Base-by-base conservation (phyloP, 1,140 invertebrate genomes). In the Geopemphigus sp. region DNA sequence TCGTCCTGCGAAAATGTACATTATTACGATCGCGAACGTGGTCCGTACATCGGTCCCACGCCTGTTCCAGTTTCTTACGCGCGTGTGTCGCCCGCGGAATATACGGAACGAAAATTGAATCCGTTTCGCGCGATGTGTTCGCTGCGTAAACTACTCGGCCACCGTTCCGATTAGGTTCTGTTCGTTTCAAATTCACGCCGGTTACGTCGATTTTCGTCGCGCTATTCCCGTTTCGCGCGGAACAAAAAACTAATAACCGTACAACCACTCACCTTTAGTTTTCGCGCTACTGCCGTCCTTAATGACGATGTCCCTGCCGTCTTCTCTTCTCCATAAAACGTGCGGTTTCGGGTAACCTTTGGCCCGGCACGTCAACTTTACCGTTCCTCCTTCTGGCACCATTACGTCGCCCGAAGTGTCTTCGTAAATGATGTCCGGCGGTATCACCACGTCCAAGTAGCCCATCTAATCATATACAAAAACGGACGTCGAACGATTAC, bases 291-390 rank as follows among this genome's bases (percentile, higher is more conserved):
- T 50, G 10, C 81, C 53, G 11, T 83, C 80, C 86, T 91, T 91
- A 57, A 95, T 89, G 47, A 93, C 88, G 82, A 97, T 93, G 82
- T 94, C 91, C 81, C 88, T 88, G 66, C 91, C 91, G 85, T 95
- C 93, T 87, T 95, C 94, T 78, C 94, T 86, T 70, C 92, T 88
- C 95, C 95, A 98, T 80, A 90, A 91, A 63, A 97, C 90, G 83
- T 92, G 90, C 1, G 95, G 95, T 59, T 87, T 86, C 0, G 95
- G 95, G 85, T 92, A 92, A 1, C 95, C 96, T 80, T 89, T 88
- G 6, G 95, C 95, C 81, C 88, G 87, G 85, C 91, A 92, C 72
- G 86, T 87, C 80, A 92, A 84, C 81, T 87, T 89, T 72, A 93
- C 91, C 8, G 90, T 91, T 17, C 90, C 90, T 70, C 93, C 92